Percentiles rank a stretch among this genome's conserved stretches.
These are phyloP conservation scores for Hydrochoerus hydrochaeris DNA, from an alignment of 2,113 vertebrate species.

Conservation along the genomic window DNA sequence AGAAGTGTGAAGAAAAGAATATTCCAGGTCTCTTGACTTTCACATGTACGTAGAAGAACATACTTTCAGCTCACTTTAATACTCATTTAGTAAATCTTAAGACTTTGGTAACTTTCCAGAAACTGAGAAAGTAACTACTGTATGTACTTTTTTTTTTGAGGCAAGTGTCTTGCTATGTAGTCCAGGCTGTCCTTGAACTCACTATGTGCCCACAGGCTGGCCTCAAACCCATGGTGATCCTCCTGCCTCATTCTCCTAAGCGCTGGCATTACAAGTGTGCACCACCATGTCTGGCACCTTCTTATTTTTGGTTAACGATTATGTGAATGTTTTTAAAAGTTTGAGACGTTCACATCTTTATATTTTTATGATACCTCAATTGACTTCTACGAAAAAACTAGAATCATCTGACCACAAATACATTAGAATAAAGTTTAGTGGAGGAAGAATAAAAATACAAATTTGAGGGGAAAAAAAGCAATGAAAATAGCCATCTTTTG, in stretches of 20 bases:
- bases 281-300: background rate
- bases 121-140: background rate
- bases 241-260: background rate
- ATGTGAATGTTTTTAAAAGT: background rate
- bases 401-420: background rate
- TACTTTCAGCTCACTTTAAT: background rate
- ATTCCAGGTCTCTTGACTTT: background rate
- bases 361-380: background rate
- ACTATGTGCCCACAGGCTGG: background rate
- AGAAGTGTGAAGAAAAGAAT: background rate
- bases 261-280: background rate
- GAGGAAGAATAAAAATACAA: background rate
- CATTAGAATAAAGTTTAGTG: slow-evolving; percentile 1
- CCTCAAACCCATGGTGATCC: too few relatives aligned
- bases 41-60: background rate
- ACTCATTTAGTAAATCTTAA: slow-evolving; percentile 11
- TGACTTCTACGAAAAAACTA: background rate
- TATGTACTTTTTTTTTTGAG: background rate
- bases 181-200: background rate
- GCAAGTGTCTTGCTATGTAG: background rate
- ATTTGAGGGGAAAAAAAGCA: background rate
- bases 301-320: background rate
- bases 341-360: background rate
- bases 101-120: background rate
- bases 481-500: background rate